Percentiles rank a stretch among this genome's conserved stretches.
These are phyloP conservation scores for Fistularia commersonii DNA, from an alignment of 2,797 vertebrate species.

Conservation along the genomic window DNA sequence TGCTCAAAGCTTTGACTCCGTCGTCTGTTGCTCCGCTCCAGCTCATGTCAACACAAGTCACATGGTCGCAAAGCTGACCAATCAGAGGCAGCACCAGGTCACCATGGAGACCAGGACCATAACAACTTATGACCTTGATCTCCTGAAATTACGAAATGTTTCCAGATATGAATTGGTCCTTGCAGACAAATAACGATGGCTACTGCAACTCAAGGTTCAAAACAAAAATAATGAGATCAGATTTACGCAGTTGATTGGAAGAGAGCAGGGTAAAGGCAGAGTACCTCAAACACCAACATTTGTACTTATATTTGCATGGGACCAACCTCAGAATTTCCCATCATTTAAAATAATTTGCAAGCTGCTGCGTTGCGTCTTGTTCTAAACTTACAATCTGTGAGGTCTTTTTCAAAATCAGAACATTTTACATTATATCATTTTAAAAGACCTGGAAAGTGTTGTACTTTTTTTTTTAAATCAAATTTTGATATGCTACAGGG, in stretches of 20 bases:
- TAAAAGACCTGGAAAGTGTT: too few relatives aligned
- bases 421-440: too few relatives aligned
- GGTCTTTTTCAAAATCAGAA: too few relatives aligned
- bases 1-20: slow-evolving; percentile 50
- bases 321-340: too few relatives aligned
- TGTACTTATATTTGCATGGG: too few relatives aligned
- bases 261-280: neutral
- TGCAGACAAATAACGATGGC: neutral
- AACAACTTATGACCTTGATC: slow-evolving; percentile 62
- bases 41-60: slow-evolving; percentile 59
- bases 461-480: too few relatives aligned
- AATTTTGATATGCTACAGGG: too few relatives aligned
- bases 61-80: slow-evolving; percentile 43
- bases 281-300: neutral
- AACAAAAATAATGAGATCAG: too few relatives aligned
- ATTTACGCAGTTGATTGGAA: too few relatives aligned
- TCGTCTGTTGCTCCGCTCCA: slow-evolving; percentile 65
- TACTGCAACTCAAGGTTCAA: neutral
- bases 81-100: slow-evolving; percentile 48
- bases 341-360: too few relatives aligned
- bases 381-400: too few relatives aligned
- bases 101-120: slow-evolving; percentile 49
- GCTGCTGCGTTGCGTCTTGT: too few relatives aligned
- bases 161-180: neutral
- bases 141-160: slow-evolving; percentile 40